phyloP scores from a whole-genome alignment of 2,797 vertebrate genomes.

The Pangasius mekongensis region DNA sequence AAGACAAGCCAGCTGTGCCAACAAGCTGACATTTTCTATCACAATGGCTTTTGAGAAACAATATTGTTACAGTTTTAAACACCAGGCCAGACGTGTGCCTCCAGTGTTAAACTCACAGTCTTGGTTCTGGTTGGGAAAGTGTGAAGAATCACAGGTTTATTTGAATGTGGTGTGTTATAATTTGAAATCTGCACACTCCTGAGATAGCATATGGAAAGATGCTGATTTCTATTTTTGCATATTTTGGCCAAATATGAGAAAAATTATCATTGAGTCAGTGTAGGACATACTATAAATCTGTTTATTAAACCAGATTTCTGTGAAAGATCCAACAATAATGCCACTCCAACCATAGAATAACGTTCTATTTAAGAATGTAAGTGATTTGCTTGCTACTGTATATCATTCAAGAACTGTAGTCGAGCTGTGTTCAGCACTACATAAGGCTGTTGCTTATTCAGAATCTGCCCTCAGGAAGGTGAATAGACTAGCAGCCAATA shows the following conservation, averaged over 20 bases:
- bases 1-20: slow-evolving; percentile 17
- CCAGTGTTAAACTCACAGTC: slow-evolving; percentile 2
- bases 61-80: slow-evolving; percentile 30
- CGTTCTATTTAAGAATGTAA: background rate
- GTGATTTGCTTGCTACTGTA: background rate
- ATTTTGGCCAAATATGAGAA: background rate
- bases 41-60: slow-evolving; percentile 36
- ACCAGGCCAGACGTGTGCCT: background rate
- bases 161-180: background rate
- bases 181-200: background rate
- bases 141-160: slow-evolving; percentile 9
- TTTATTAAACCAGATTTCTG: background rate
- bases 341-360: background rate
- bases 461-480: no score
- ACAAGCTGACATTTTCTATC: slow-evolving; percentile 36
- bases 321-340: background rate
- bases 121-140: background rate
- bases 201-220: background rate
- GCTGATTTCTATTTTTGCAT: background rate
- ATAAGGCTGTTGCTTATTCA: background rate
- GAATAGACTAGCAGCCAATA: background rate
- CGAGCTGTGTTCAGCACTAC: background rate
- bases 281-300: background rate
- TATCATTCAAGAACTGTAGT: background rate
- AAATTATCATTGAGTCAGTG: background rate